Percentiles rank a stretch among this genome's conserved stretches.
Evolutionary conservation across 2,797 vertebrate species (phyloP).

Genomic region (Rhynchotus rufescens): DNA sequence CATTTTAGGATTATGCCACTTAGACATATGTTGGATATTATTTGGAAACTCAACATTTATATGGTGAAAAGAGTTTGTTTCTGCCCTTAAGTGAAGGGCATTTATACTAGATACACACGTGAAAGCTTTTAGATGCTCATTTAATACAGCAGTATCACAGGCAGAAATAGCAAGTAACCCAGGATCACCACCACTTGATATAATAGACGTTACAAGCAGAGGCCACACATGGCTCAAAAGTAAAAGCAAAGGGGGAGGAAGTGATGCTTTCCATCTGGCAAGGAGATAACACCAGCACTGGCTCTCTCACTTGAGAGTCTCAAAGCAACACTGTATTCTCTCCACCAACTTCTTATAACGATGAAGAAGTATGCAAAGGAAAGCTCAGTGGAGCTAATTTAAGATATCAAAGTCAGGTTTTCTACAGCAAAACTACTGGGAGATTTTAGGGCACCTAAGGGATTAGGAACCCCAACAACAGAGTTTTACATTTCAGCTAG

Average conservation of each 20-base stretch:
- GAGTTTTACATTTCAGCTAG: not conserved
- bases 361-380: not conserved
- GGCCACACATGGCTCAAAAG: not conserved
- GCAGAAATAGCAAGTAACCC: not conserved
- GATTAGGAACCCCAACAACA: not conserved
- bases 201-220: not conserved
- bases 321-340: fast-evolving
- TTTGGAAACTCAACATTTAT: not conserved
- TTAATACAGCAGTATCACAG: not conserved
- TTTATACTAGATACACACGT: fast-evolving
- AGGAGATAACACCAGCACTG: not conserved
- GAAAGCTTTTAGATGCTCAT: not conserved
- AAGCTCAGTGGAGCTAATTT: not conserved
- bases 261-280: not conserved
- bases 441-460: not conserved
- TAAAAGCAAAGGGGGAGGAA: not conserved
- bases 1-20: not conserved
- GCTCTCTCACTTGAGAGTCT: not conserved
- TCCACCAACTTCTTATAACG: not conserved
- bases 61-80: not conserved
- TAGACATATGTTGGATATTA: not conserved
- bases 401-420: not conserved
- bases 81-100: not conserved
- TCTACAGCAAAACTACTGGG: not conserved
- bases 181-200: not conserved